Evolutionary conservation across 2,113 vertebrate species (phyloP), one percentile per base, ranked within the genome.

Genomic region (Chinchilla lanigera): DNA sequence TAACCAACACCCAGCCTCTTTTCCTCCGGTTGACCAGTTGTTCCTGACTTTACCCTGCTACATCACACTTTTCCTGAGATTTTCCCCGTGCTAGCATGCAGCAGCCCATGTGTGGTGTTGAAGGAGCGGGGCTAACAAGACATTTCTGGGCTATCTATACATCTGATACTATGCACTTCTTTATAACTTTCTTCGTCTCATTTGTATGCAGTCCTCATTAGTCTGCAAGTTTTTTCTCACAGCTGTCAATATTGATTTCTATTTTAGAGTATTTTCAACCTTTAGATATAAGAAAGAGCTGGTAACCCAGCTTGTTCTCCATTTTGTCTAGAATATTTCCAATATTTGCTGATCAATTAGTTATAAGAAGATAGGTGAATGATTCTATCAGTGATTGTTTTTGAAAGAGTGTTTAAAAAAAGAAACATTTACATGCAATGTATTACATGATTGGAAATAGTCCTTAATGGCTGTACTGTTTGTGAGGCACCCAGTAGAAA

Each of bases 31-130:
- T 20, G 7, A 17, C 7, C 47, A 22, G 24, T 7, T 3, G 10
- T 52, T 4, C 5, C 0, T 56, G 33, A 33, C 24, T 75, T 89
- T 22, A 22, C 12, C 56, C 12, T 44, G 12, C 26, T 58, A 16
- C 10, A 14, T 33, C 4, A 20, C n/a, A 6, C 4, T 1, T 50
- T 54, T 78, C 35, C 9, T 54, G 28, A 26, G 71, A 69, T 35
- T 24, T 58, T 1, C 2, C 19, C 6, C 61, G 10, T 1, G 28
- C 2, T 69, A 41, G 3, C 9, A 12, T 20, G 56, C 54, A 1
- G 1, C 20, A 50, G 12, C 69, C 22, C 52, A 35, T 2, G 28
- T 81, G 41, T 2, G 22, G 16, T 75, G 44, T 33, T 69, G 60
- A 5, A 60, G 38, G 17, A 65, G 0, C 6, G 28, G 20, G 13